Conservation (phyloP, 1,140 invertebrate genomes). For the Sesamia nonagrioides region DNA sequence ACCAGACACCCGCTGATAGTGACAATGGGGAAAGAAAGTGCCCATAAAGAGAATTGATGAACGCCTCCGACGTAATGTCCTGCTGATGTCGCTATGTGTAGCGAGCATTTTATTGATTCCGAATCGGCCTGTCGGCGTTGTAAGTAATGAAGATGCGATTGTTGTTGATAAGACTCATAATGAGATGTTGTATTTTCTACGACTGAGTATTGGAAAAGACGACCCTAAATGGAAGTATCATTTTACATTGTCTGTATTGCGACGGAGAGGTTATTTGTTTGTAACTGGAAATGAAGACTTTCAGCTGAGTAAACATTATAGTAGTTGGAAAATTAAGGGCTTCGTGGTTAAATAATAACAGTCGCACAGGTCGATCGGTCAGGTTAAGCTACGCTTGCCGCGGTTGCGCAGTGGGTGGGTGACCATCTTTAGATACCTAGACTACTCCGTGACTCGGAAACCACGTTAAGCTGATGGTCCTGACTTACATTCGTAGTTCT, state of each 20-base stretch:
- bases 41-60: slow-evolving; percentile 81
- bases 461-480: no score
- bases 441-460: no score
- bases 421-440: no score
- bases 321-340: no score
- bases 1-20: slow-evolving; percentile 71
- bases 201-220: neutral
- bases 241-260: neutral
- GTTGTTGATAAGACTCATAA: slow-evolving; percentile 33
- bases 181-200: slow-evolving; percentile 34
- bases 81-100: slow-evolving; percentile 55
- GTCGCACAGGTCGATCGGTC: no score
- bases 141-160: slow-evolving; percentile 40
- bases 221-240: neutral
- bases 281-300: neutral
- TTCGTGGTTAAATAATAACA: no score
- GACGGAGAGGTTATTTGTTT: neutral
- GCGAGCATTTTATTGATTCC: slow-evolving; percentile 49
- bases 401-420: no score
- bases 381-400: no score
- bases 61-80: slow-evolving; percentile 63
- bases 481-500: no score
- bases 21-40: slow-evolving; percentile 75
- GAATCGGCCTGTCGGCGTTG: slow-evolving; percentile 25
- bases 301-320: no score